Base-by-base conservation (phyloP, 2,797 vertebrate species). In the Macroramphosus scolopax region DNA sequence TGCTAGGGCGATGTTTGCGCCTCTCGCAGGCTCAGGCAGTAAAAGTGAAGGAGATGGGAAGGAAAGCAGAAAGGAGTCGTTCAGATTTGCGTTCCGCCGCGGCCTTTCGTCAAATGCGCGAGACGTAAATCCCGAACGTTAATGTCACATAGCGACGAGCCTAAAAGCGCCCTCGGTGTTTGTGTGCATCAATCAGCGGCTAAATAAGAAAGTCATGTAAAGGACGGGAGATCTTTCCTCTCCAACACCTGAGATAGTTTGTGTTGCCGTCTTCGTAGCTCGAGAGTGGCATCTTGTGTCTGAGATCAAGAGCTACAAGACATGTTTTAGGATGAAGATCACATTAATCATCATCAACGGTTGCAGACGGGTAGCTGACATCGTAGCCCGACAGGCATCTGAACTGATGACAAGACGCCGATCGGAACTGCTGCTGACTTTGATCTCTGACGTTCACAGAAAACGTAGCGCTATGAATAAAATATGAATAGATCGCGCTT, bases 221-320 rank as follows among this genome's bases (percentile, higher is more conserved):
- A n/a, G n/a, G n/a, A n/a, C n/a, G n/a, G 11, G 18, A 32, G 7
- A 31, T 2, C 6, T 8, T 30, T 12, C 1, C 20, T 15, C 25
- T 14, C 17, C 13, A 17, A 14, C 17, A 25, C 30, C 3, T 41
- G 0, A 7, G 14, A 5, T 31, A 3, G 5, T 20, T 20, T 4
- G 8, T 17, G 18, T 1, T 22, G 15, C 1, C n/a, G 22, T 13
- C 25, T 46, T 51, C 11, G 36, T 11, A 60, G 78, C 80, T 83
- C 72, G 61, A 82, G 29, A 74, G 80, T 62, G 69, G 42, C 80
- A 80, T 75, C 85, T 79, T 56, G 82, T 85, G 83, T 63, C 61
- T 24, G 22, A 36, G 0, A 29, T 14, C 25, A 1, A 31, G 17
- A 72, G 80, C 51, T 81, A 44, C 82, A 81, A 10, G 30, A 44